phyloP scores from a whole-genome alignment of 2,113 vertebrate species.

The Cryptotis parvus region DNA sequence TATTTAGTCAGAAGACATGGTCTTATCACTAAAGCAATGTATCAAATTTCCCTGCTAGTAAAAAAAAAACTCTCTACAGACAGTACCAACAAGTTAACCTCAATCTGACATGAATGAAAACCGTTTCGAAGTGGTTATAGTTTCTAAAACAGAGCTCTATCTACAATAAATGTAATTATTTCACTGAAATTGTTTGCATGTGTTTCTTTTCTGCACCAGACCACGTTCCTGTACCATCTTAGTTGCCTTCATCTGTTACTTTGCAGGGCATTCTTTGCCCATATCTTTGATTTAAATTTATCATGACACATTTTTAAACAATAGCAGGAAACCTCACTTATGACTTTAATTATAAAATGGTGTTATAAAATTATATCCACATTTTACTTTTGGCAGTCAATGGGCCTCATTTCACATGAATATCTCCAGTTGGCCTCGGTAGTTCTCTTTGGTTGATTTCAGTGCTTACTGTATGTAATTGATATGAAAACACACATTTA shows the following conservation, averaged over 20 bases:
- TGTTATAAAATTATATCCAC: conserved; percentile 93
- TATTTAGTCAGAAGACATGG: conserved; percentile 76
- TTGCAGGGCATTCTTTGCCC: conserved; percentile 83
- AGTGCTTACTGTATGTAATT: conserved; percentile 89
- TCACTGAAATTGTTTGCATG: conserved; percentile 90
- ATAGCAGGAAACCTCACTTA: conserved; percentile 92
- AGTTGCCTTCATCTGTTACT: conserved; percentile 84
- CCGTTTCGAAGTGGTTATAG: conserved; percentile 88
- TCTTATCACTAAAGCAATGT: conserved; percentile 85
- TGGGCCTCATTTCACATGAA: conserved; percentile 84
- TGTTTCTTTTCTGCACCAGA: conserved; percentile 84
- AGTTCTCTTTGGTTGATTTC: conserved; percentile 87
- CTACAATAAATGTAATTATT: conserved; percentile 90
- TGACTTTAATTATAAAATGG: conserved; percentile 92
- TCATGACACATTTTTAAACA: conserved; percentile 91
- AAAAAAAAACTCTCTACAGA: conserved; percentile 81
- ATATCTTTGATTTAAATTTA: conserved; percentile 90
- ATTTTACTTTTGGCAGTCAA: conserved; percentile 89
- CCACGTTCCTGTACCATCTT: conserved; percentile 84
- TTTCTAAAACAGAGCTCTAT: conserved; percentile 88
- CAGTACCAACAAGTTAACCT: conserved; percentile 90
- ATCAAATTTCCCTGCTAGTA: conserved; percentile 86
- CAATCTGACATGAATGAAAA: conserved; percentile 89
- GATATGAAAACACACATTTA: conserved; percentile 90
- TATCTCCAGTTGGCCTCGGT: conserved; percentile 85